Conservation (phyloP, 1,140 invertebrate species). For the Wiebesia pumilae region DNA sequence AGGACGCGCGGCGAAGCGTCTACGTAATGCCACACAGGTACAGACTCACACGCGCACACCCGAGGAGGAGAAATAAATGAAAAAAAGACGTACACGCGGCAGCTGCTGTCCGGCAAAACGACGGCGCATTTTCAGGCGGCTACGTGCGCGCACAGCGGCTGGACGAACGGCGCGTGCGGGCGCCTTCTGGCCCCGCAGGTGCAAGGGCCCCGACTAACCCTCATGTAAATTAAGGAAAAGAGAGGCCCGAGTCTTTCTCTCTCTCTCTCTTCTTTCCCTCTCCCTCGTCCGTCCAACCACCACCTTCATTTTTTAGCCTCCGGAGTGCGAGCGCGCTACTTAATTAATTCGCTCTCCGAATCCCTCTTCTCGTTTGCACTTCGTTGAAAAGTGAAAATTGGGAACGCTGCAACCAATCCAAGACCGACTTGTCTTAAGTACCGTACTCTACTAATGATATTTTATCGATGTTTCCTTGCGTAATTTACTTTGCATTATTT, state of each 20-base stretch:
- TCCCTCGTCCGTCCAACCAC: not conserved
- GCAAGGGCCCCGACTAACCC: conserved; percentile 55
- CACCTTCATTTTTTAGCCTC: not conserved
- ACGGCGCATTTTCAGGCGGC: conserved; percentile 64
- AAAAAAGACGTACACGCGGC: conserved; percentile 55
- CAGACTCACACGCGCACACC: not conserved
- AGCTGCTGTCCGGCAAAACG: conserved; percentile 71
- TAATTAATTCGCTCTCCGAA: not conserved
- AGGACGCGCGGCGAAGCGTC: not conserved
- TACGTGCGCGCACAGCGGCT: conserved; percentile 55
- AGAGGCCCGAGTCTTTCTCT: not conserved
- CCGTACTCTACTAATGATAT: no score
- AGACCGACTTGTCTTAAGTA: not conserved
- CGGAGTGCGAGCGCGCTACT: not conserved
- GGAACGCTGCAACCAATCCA: no score
- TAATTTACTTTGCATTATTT: no score
- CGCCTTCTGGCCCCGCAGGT: conserved; percentile 66
- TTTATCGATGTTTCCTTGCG: no score
- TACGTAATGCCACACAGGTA: not conserved
- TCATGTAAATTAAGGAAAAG: conserved; percentile 62
- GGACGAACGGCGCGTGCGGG: conserved; percentile 53
- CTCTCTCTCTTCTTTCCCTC: no score
- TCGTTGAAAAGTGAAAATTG: no score
- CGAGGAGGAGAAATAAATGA: not conserved
- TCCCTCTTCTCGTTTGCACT: not conserved